Evolutionary conservation across 1,140 invertebrate genomes (phyloP), one percentile per base, ranked within the genome.

Genomic region (Physella acuta): DNA sequence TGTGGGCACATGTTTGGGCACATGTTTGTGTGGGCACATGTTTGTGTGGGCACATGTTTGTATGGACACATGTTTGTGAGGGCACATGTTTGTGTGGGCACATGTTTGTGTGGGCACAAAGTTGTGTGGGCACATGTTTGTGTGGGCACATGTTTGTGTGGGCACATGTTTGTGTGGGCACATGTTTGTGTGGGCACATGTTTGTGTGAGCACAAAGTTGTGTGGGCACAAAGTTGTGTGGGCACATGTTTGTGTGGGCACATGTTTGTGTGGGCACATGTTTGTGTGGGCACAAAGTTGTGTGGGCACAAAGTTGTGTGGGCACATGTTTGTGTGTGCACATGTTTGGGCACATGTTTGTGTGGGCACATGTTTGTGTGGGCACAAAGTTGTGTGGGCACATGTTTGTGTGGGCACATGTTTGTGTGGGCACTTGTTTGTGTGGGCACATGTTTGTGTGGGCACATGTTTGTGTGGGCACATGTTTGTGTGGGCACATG

Each of bases 261-360:
- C n/a, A n/a, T n/a, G n/a, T n/a, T n/a, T n/a, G n/a, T n/a, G n/a
- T n/a, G n/a, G n/a, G n/a, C n/a, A n/a, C n/a, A n/a, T n/a, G n/a
- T n/a, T n/a, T n/a, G n/a, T n/a, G n/a, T n/a, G n/a, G n/a, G n/a
- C n/a, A n/a, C n/a, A n/a, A n/a, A n/a, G n/a, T n/a, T n/a, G n/a
- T n/a, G n/a, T n/a, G n/a, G n/a, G n/a, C n/a, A n/a, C n/a, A n/a
- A n/a, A n/a, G n/a, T n/a, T 33, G 30, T 36, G 59, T 55, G 34
- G 16, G 34, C 24, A 24, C 34, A 28, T 68, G 52, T 36, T 52
- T 59, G 66, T 37, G 66, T 59, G 52, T n/a, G n/a, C n/a, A n/a
- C n/a, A n/a, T n/a, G n/a, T n/a, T n/a, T n/a, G n/a, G n/a, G 66
- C 59, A 53, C 39, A 53, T 68, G 52, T 59, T 52, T 68, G 52